Base-by-base conservation (phyloP, 2,797 vertebrate species). In the Psittacula derbiana region DNA sequence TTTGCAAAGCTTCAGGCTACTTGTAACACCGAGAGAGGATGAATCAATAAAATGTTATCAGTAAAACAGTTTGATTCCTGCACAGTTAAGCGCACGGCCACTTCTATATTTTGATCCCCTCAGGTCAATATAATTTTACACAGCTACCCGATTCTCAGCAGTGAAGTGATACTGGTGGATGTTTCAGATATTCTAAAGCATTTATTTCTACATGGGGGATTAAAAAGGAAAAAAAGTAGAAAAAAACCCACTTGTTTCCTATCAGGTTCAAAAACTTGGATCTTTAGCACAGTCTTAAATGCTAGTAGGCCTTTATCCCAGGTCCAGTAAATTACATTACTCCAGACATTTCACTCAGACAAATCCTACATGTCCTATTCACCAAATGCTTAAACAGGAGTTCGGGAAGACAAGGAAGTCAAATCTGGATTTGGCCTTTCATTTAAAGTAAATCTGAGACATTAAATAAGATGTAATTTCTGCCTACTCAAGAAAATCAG, bases 11-110 rank as follows among this genome's bases (percentile, higher is more conserved):
- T 97, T 74, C 80, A 8, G 75, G 97, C 96, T 91, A 96, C 95
- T 93, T 78, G 96, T 95, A 95, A 89, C 91, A 92, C 93, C 5
- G 11, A 90, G 90, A 95, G 92, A 80, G 91, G 89, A 95, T 74
- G 92, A 94, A 97, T 97, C 93, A 80, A 97, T 97, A 96, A 96
- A 94, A 88, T 75, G 95, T 92, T 96, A 96, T 97, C 96, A 96
- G 97, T 95, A 92, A 87, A 96, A 97, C 94, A 91, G 96, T 96
- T 92, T 95, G 97, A 97, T 95, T 97, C 95, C 94, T 80, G 95
- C 88, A 94, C 96, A 80, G 90, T 95, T 96, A 97, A 96, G 97
- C 67, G 9, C 87, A 72, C 3, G 70, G 91, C 95, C 84, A 83
- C 94, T 92, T 96, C 95, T 87, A 46, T 92, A 90, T 95, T 96